Conservation (phyloP, 2,888 invertebrate species). For the Aphelenchoides bicaudatus region DNA sequence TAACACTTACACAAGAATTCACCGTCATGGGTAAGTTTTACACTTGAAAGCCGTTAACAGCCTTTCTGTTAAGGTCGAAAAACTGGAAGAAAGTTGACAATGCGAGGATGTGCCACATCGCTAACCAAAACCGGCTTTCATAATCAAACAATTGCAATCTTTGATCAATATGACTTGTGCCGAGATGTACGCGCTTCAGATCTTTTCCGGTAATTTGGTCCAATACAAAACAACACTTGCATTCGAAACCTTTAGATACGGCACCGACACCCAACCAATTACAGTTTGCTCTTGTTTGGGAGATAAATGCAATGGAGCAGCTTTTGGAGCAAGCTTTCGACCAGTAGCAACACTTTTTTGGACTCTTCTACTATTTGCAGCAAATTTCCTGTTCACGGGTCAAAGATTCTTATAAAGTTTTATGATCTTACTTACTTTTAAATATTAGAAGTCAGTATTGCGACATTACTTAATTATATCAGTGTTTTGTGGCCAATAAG, state of each 20-base stretch:
- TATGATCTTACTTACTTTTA: too few relatives aligned
- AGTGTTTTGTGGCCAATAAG: too few relatives aligned
- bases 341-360: background rate
- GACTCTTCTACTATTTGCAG: background rate
- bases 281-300: slow-evolving; percentile 54
- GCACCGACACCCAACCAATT: slow-evolving; percentile 32
- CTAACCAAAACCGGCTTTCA: slow-evolving; percentile 48
- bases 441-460: too few relatives aligned
- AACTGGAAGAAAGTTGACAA: slow-evolving; percentile 52
- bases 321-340: slow-evolving; percentile 2
- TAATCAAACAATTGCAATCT: slow-evolving; percentile 56
- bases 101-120: slow-evolving; percentile 56
- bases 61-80: slow-evolving; percentile 43
- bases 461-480: too few relatives aligned
- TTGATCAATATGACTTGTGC: slow-evolving; percentile 56
- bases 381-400: slow-evolving; percentile 7
- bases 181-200: slow-evolving; percentile 57
- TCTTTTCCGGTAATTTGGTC: too few relatives aligned
- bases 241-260: too few relatives aligned
- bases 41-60: background rate
- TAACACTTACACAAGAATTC: slow-evolving; percentile 56
- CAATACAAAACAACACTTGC: too few relatives aligned
- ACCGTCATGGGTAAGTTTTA: slow-evolving; percentile 47
- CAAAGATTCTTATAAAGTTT: too few relatives aligned
- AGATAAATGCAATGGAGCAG: slow-evolving; percentile 41